Evolutionary conservation across 2,797 vertebrate genomes (phyloP), one percentile per base, ranked within the genome.

Genomic region (Cirrhinus mrigala): DNA sequence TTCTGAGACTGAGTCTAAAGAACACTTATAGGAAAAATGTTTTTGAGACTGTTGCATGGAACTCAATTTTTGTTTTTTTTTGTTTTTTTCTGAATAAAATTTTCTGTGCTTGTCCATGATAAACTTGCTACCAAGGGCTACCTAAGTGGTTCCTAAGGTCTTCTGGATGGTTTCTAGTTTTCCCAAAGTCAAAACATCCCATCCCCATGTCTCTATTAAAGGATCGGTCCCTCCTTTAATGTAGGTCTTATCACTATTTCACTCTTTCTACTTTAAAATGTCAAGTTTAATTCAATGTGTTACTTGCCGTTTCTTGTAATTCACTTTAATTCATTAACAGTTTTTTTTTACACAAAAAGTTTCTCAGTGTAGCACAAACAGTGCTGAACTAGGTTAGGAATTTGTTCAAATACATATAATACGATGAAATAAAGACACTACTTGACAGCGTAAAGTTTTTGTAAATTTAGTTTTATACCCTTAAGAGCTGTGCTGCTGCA

Each of bases 381-480:
- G 11, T 24, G 29, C 29, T 20, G 18, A 29, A 24, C 29, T 27
- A 64, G 14, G 18, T 12, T 56, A 44, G 14, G 3, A 18, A 60
- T 44, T 10, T 4, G 22, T 16, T 40, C 0, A 77, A 56, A 4
- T 56, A 77, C 2, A 44, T 16, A 44, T 11, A 75, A 0, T 40
- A 37, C 14, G 4, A 22, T 3, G 2, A 78, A 78, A 46, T 44
- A 78, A 50, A 70, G 81, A 79, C 54, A 62, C 75, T 33, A 83
- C 22, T 64, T 50, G 18, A 85, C 73, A 48, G 69, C 80, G 27
- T 69, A 44, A 11, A 8, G 20, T 64, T 64, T 85, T 81, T 85
- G 75, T 2, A 74, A 86, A 86, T 80, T 82, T 82, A 7, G 40
- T 56, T 89, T 88, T 78, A 89, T 86, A 86, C 12, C 82, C 24